Conservation (phyloP, 2,888 invertebrate genomes). For the Eupithecia insigniata region DNA sequence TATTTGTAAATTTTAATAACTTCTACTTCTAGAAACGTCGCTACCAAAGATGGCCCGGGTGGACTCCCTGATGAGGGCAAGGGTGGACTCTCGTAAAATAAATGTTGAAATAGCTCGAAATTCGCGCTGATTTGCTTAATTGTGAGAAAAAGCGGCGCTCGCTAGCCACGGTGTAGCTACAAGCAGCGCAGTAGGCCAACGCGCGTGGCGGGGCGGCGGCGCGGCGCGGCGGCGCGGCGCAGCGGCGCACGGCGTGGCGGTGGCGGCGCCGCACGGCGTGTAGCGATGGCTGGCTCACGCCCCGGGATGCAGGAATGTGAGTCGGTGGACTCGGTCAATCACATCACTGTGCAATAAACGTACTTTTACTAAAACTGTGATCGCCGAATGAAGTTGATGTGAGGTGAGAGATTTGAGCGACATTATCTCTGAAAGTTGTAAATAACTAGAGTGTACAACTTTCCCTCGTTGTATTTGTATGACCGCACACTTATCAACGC, state of each 20-base stretch:
- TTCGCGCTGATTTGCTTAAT: slow-evolving; percentile 17
- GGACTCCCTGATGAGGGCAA: not conserved
- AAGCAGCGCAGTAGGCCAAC: not conserved
- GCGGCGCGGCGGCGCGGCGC: not conserved
- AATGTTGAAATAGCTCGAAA: not conserved
- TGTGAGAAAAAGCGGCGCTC: slow-evolving; percentile 17
- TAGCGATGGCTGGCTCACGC: not conserved
- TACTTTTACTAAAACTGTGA: not conserved
- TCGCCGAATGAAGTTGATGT: too few species aligned
- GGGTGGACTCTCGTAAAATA: not conserved
- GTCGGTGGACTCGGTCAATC: slow-evolving; percentile 21
- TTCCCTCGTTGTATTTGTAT: too few species aligned
- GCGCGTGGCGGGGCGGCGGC: not conserved
- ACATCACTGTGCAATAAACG: not conserved
- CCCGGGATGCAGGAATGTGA: slow-evolving; percentile 24
- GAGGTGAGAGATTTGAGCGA: too few species aligned
- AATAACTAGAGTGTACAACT: too few species aligned
- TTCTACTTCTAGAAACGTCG: not conserved
- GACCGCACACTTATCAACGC: too few species aligned
- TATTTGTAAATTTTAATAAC: too few species aligned
- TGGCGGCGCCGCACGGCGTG: slow-evolving; percentile 17
- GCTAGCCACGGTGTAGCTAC: slow-evolving; percentile 18
- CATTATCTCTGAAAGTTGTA: too few species aligned
- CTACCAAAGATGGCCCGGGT: not conserved
- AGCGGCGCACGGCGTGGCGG: slow-evolving; percentile 7